Conservation (phyloP, 2,797 vertebrate species). For the Mionectes olivaceus region DNA sequence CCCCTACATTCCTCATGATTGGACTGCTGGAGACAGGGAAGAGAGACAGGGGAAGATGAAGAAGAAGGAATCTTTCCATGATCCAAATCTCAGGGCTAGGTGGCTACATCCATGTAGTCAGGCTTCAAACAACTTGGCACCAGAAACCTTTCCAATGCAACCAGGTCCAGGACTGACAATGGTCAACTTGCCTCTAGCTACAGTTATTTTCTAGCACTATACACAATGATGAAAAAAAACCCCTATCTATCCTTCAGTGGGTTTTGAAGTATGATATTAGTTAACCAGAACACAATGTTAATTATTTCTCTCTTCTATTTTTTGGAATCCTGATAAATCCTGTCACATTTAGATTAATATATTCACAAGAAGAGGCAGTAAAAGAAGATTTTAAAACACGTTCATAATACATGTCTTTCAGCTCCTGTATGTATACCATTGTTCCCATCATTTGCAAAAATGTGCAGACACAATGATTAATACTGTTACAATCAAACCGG, state of each 20-base stretch:
- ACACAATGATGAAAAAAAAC: background rate
- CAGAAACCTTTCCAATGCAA: background rate
- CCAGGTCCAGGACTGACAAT: background rate
- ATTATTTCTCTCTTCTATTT: background rate
- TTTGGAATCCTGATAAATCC: background rate
- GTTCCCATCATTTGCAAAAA: background rate
- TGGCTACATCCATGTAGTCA: background rate
- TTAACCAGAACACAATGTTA: background rate
- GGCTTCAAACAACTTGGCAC: background rate
- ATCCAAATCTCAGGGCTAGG: background rate
- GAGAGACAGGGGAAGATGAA: background rate
- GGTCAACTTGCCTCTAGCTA: background rate
- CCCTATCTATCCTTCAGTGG: background rate
- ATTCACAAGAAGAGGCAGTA: background rate
- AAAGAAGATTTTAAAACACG: background rate
- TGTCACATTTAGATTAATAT: background rate
- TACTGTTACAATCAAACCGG: background rate
- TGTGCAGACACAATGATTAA: background rate
- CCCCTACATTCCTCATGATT: accelerated
- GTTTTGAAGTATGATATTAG: background rate
- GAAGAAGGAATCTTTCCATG: background rate
- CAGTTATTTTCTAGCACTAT: background rate
- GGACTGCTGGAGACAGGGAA: background rate
- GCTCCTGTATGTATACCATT: background rate
- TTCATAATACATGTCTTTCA: background rate